These are phyloP conservation scores for Camponotus fellah DNA, from an alignment of 2,888 invertebrate species.

Conservation along the genomic window DNA sequence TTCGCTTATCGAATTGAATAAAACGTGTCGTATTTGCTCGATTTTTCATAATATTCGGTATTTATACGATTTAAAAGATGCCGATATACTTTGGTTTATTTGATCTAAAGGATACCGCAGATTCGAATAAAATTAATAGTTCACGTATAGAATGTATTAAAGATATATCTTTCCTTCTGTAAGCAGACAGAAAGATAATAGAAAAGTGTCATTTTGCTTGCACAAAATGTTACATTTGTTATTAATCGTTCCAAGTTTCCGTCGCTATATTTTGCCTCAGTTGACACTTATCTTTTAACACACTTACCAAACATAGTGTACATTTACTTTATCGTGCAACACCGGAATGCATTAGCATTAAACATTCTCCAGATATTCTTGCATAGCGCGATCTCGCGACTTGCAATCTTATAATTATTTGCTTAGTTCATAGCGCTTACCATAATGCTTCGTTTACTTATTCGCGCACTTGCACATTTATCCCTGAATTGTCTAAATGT, in stretches of 20 bases:
- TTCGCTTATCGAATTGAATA: conserved; percentile 36
- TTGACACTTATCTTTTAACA: conserved; percentile 9
- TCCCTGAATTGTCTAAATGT: conserved; percentile 25
- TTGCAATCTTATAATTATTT: conserved; percentile 32
- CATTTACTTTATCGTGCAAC: conserved; percentile 1
- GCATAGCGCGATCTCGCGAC: conserved; percentile 1
- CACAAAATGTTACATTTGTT: neutral
- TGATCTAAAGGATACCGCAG: neutral
- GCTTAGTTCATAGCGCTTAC: conserved; percentile 11
- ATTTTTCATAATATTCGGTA: conserved; percentile 25
- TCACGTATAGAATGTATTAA: conserved; percentile 7
- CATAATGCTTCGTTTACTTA: conserved; percentile 24
- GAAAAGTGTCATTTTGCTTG: neutral
- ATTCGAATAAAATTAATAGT: conserved; percentile 37
- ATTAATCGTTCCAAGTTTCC: conserved; percentile 13
- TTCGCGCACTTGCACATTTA: conserved; percentile 14
- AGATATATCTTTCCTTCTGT: neutral
- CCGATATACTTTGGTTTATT: conserved; percentile 30
- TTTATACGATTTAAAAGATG: conserved; percentile 40
- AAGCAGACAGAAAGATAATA: neutral
- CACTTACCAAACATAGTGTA: conserved; percentile 1
- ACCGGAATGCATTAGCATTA: conserved; percentile 40
- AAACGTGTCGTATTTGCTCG: conserved; percentile 26
- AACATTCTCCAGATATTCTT: conserved; percentile 24
- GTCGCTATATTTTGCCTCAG: neutral